Percentiles rank a stretch among this genome's conserved stretches.
Conservation (phyloP, 2,888 invertebrate genomes). For the Polydrusus pterygomalis region DNA sequence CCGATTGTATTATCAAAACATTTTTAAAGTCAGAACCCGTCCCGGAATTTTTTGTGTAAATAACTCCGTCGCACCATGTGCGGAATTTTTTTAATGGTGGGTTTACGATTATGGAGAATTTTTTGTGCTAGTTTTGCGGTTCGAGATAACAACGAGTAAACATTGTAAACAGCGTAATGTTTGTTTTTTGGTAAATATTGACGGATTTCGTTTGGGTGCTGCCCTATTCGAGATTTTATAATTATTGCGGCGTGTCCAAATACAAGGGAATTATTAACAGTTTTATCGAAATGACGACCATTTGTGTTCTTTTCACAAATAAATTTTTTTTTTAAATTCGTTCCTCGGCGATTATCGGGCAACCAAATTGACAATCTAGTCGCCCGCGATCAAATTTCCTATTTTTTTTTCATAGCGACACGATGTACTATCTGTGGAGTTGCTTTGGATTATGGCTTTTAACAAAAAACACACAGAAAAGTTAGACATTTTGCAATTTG, state of each 20-base stretch:
- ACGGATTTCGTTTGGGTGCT: background rate
- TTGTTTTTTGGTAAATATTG: conserved; percentile 15
- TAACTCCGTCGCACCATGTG: conserved; percentile 26
- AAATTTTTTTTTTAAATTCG: too few species aligned
- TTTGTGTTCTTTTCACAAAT: too few species aligned
- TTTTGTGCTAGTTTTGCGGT: conserved; percentile 22
- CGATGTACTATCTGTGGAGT: too few species aligned
- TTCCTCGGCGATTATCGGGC: too few species aligned
- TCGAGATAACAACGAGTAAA: conserved; percentile 12
- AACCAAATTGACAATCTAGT: too few species aligned
- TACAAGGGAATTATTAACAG: background rate
- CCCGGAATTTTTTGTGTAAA: conserved; percentile 32
- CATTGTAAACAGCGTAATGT: conserved; percentile 15
- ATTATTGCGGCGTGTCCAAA: background rate
- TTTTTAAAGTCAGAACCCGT: conserved; percentile 25
- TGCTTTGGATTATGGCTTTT: too few species aligned
- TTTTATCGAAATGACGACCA: too few species aligned
- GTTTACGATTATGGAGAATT: conserved; percentile 1
- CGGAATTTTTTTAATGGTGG: conserved; percentile 11
- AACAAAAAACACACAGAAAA: too few species aligned
- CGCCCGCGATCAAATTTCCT: too few species aligned
- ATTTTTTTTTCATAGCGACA: too few species aligned
- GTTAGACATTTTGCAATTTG: too few species aligned
- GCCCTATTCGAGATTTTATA: background rate
- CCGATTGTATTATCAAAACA: conserved; percentile 40